A percentile compares a stretch with the other conserved stretches of the same genome.
phyloP scores from a whole-genome alignment of 2,797 vertebrate genomes.

The Phrynocephalus guinanensis region DNA sequence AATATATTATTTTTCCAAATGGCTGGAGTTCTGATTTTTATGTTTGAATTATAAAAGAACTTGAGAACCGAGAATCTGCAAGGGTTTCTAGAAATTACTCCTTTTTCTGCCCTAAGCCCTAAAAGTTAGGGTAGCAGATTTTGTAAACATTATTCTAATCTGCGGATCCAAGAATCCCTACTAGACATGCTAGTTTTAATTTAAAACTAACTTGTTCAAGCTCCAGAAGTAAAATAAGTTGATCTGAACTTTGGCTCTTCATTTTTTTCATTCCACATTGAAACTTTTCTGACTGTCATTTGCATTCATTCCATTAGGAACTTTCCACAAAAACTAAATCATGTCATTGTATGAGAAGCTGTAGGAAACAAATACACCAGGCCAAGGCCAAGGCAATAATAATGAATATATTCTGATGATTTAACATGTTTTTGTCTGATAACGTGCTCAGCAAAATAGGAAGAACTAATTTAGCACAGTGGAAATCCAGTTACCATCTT shows the following conservation, averaged over 20 bases:
- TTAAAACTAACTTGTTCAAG: no score
- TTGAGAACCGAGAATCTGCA: not conserved
- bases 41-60: not conserved
- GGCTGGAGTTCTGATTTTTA: not conserved
- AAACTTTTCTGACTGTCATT: not conserved
- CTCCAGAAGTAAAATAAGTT: not conserved
- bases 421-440: not conserved
- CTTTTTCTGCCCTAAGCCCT: not conserved
- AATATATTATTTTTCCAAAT: not conserved
- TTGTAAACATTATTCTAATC: no score
- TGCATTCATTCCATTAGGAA: not conserved
- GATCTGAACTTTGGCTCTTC: not conserved
- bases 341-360: not conserved
- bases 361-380: not conserved
- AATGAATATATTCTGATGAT: not conserved
- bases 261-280: not conserved
- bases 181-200: no score
- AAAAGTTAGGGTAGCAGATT: not conserved
- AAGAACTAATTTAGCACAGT: not conserved
- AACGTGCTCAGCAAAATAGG: not conserved
- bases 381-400: slow-evolving; percentile 2
- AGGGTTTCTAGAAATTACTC: not conserved
- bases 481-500: not conserved
- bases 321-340: not conserved
- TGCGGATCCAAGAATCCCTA: no score